These are phyloP conservation scores for Tringa solitaria DNA, from an alignment of 2,113 vertebrate genomes.

Conservation along the genomic window DNA sequence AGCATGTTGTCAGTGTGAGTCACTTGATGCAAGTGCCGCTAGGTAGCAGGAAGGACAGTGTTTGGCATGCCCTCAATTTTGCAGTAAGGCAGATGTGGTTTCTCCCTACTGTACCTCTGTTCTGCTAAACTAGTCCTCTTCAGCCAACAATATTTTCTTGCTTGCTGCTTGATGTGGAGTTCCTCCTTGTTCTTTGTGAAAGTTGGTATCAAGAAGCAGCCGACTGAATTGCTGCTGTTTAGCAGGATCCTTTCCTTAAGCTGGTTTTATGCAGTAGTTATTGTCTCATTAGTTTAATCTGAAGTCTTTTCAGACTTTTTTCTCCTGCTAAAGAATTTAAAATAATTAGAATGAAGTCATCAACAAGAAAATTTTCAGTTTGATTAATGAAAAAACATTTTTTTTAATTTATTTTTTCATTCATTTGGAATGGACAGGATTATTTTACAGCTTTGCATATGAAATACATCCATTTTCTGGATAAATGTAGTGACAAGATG, in stretches of 20 bases:
- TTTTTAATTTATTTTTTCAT: not conserved
- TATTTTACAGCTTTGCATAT: not conserved
- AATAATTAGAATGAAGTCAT: not conserved
- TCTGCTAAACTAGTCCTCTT: not conserved
- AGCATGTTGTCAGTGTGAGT: not conserved
- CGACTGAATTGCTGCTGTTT: not conserved
- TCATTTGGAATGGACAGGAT: not conserved
- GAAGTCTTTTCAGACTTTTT: not conserved
- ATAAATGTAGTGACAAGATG: not conserved
- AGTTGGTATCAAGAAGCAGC: not conserved
- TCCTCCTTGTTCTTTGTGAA: not conserved
- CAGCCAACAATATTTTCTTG: rapidly evolving
- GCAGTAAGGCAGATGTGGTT: rapidly evolving
- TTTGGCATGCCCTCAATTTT: rapidly evolving
- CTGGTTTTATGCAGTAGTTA: not conserved
- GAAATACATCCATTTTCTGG: not conserved
- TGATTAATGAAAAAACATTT: not conserved
- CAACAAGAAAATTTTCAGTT: not conserved
- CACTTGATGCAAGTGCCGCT: rapidly evolving
- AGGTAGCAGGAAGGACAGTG: not conserved
- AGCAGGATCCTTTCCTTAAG: not conserved
- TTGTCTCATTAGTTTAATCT: not conserved
- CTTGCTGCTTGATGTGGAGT: not conserved
- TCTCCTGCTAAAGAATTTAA: not conserved
- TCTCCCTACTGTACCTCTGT: not conserved